Evolutionary conservation across 2,888 invertebrate genomes (phyloP).

Genomic region (Clistopyga incitator): DNA sequence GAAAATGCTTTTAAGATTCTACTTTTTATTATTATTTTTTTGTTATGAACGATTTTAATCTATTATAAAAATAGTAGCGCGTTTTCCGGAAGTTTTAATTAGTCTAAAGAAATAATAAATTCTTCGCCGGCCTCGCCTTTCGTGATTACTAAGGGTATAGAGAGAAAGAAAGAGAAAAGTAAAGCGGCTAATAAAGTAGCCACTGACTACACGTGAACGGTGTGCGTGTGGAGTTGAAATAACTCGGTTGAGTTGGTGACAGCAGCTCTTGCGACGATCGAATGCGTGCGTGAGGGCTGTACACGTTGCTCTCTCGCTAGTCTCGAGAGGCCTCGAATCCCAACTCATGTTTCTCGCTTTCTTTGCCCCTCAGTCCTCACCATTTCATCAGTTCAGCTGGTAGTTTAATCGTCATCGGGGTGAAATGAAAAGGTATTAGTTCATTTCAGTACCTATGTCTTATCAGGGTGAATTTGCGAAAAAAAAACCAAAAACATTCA

Average conservation of each 20-base stretch:
- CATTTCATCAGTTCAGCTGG: not conserved
- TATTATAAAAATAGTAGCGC: not conserved
- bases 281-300: slow-evolving; percentile 43
- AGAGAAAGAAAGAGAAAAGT: not conserved
- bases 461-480: not conserved
- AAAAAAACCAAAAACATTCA: no score
- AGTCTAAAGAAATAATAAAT: not conserved
- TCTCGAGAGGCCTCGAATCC: slow-evolving; percentile 55
- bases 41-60: no score
- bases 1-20: no score
- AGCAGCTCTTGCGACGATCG: slow-evolving; percentile 44
- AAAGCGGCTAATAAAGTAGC: slow-evolving; percentile 21
- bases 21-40: no score
- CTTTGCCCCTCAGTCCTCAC: slow-evolving; percentile 1
- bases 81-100: not conserved
- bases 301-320: slow-evolving; percentile 47
- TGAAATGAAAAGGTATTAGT: not conserved
- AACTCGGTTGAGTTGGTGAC: slow-evolving; percentile 36
- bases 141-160: not conserved
- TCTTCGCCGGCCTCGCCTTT: not conserved
- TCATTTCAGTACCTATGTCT: not conserved
- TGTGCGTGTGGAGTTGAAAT: slow-evolving; percentile 29
- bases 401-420: not conserved
- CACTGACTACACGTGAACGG: slow-evolving; percentile 40
- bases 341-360: slow-evolving; percentile 41